A percentile compares a stretch with the other conserved stretches of the same genome.
These are phyloP conservation scores for Hycleus phaleratus DNA, from an alignment of 1,140 invertebrate genomes.

Conservation along the genomic window DNA sequence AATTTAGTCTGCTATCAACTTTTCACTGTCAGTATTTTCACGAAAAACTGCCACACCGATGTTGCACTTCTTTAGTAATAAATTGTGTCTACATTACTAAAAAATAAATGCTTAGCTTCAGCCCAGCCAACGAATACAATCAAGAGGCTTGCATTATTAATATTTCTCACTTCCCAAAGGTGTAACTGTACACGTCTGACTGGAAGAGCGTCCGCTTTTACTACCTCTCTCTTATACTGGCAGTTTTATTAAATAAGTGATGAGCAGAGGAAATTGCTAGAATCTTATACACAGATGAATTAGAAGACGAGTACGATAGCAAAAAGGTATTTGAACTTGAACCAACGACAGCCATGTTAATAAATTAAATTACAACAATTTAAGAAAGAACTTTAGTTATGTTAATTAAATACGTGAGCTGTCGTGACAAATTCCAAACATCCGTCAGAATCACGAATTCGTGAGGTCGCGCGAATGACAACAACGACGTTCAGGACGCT, in stretches of 20 bases:
- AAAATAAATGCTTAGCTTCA: constrained; percentile 23
- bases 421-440: constrained; percentile 19
- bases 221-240: too few relatives aligned
- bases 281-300: constrained; percentile 5
- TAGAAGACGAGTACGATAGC: too few relatives aligned
- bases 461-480: constrained; percentile 10
- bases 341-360: constrained; percentile 14
- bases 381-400: constrained; percentile 22
- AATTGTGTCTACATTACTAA: constrained; percentile 24
- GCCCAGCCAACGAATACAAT: constrained; percentile 17
- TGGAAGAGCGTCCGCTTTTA: constrained; percentile 9
- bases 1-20: constrained; percentile 23
- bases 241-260: constrained; percentile 19
- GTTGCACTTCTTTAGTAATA: constrained; percentile 13
- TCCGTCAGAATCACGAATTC: constrained; percentile 19
- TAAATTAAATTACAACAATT: constrained; percentile 26
- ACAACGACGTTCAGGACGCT: constrained; percentile 3
- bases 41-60: constrained; percentile 4
- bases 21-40: constrained; percentile 22
- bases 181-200: constrained; percentile 9
- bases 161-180: constrained; percentile 26
- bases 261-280: constrained; percentile 21
- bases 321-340: constrained; percentile 8
- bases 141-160: constrained; percentile 24
- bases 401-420: constrained; percentile 22